Percentiles rank a stretch among this genome's conserved stretches.
Evolutionary conservation across 2,888 invertebrate genomes (phyloP).

Genomic region (Lampropteryx suffumata): DNA sequence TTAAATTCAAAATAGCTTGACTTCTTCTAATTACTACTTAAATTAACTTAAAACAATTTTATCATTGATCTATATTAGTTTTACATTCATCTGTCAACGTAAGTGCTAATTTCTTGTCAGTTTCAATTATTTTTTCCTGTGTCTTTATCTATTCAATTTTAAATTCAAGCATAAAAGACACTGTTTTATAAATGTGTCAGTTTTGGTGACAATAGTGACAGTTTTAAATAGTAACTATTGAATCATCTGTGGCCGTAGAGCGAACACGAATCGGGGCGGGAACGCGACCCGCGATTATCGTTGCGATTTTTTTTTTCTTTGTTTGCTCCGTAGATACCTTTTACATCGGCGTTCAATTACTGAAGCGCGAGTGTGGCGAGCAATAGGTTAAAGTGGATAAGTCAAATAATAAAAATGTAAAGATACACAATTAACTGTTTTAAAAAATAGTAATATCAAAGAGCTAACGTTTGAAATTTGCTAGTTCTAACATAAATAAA

Average conservation of each 20-base stretch:
- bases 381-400: constrained; percentile 49
- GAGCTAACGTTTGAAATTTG: too few species aligned
- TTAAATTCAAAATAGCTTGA: neutral
- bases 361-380: constrained; percentile 62
- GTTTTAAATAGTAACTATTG: neutral
- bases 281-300: constrained; percentile 75
- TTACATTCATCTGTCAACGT: too few species aligned
- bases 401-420: constrained; percentile 21
- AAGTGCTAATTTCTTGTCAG: too few species aligned
- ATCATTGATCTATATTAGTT: too few species aligned
- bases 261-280: constrained; percentile 60
- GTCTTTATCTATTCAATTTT: too few species aligned
- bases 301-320: constrained; percentile 47
- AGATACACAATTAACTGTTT: too few species aligned
- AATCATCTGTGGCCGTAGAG: constrained; percentile 35
- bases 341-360: constrained; percentile 82
- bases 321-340: constrained; percentile 79
- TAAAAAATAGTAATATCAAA: too few species aligned
- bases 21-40: neutral
- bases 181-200: neutral
- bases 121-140: too few species aligned
- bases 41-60: too few species aligned
- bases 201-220: neutral
- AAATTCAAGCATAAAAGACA: too few species aligned
- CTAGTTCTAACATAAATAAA: too few species aligned